A percentile compares a stretch with the other conserved stretches of the same genome.
Conservation (phyloP, 2,888 invertebrate genomes). For the Stenichneumon culpator region DNA sequence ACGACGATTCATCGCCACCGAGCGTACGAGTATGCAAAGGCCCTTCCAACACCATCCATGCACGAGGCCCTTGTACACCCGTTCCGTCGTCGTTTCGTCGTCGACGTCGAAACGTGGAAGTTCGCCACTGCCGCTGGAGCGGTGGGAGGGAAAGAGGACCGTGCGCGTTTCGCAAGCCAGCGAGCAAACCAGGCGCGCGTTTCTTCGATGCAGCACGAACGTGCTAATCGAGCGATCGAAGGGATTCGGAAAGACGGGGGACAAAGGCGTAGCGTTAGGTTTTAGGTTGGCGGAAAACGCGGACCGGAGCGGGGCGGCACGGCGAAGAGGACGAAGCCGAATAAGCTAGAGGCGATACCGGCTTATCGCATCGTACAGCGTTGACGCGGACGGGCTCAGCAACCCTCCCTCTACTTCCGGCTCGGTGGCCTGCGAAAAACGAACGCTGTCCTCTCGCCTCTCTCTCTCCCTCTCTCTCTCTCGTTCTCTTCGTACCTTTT, state of each 20-base stretch:
- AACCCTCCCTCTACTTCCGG: background rate
- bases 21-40: constrained; percentile 27
- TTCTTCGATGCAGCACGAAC: constrained; percentile 60
- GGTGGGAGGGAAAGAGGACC: background rate
- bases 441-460: background rate
- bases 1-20: constrained; percentile 43
- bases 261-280: constrained; percentile 32
- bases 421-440: constrained; percentile 22
- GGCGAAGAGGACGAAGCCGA: constrained; percentile 37
- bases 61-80: constrained; percentile 14
- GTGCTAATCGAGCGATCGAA: constrained; percentile 70
- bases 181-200: constrained; percentile 32
- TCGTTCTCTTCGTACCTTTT: background rate
- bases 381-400: constrained; percentile 22
- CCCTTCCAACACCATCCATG: constrained; percentile 3
- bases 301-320: background rate
- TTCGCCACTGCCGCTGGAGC: constrained; percentile 8
- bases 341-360: constrained; percentile 49
- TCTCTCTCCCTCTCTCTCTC: background rate
- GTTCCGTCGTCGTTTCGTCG: constrained; percentile 26
- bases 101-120: constrained; percentile 49
- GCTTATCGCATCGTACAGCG: constrained; percentile 59
- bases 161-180: constrained; percentile 39
- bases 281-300: constrained; percentile 40
- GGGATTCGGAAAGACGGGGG: constrained; percentile 40